Evolutionary conservation across 2,797 vertebrate species (phyloP).

Genomic region (Propithecus perrieri): DNA sequence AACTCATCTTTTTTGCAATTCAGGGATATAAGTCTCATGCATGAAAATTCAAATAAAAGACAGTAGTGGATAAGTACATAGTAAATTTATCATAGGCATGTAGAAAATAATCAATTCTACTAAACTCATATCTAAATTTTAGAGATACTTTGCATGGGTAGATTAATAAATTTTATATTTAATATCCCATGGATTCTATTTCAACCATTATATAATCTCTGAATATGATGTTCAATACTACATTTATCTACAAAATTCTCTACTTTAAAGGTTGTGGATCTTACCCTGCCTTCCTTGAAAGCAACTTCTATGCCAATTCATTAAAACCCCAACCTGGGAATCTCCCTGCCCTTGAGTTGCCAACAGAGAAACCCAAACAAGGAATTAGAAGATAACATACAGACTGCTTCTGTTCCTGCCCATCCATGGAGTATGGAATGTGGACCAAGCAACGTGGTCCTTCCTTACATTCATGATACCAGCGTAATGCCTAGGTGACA

Average conservation of each 20-base stretch:
- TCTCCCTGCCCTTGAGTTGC: not conserved
- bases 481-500: not conserved
- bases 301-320: not conserved
- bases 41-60: conserved; percentile 42
- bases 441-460: not conserved
- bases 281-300: conserved; percentile 16
- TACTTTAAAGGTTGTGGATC: not conserved
- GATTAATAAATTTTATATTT: conserved; percentile 7
- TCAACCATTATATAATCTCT: not conserved
- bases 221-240: not conserved
- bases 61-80: not conserved
- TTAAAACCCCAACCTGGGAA: not conserved
- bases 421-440: not conserved
- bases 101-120: conserved; percentile 17
- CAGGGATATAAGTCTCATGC: not conserved
- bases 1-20: not conserved
- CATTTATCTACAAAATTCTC: not conserved
- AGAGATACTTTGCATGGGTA: not conserved
- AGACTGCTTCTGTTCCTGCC: not conserved
- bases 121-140: not conserved
- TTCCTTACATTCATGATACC: not conserved
- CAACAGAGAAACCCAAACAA: not conserved
- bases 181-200: not conserved
- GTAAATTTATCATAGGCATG: not conserved
- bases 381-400: not conserved